phyloP scores from a whole-genome alignment of 37 sponge, comb jelly and placozoan species.

The Theonella swinhoei region DNA sequence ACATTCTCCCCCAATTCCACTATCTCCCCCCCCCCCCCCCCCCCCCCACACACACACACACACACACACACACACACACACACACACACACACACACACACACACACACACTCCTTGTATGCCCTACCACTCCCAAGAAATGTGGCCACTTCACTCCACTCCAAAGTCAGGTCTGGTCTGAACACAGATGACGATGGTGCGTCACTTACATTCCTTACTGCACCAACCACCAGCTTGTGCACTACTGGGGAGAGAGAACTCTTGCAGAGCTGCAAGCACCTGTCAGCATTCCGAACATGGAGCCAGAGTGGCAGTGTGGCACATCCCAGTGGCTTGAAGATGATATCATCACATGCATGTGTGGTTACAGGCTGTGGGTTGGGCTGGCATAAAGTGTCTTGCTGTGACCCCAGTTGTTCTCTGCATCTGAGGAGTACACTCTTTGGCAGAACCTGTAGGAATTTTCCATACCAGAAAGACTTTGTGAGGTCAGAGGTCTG shows the following conservation, averaged over 20 bases:
- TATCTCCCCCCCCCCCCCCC: background rate
- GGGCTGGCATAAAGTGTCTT: too few species aligned
- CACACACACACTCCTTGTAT: too few species aligned
- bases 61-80: background rate
- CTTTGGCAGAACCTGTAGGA: slow-evolving; percentile 23
- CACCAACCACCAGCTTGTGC: background rate
- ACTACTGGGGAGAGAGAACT: slow-evolving; percentile 33
- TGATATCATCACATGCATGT: background rate
- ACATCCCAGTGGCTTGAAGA: background rate
- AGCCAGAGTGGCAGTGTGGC: background rate
- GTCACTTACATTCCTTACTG: too few species aligned
- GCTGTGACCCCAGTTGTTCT: background rate
- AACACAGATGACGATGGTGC: too few species aligned
- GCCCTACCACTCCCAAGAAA: background rate
- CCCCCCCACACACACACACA: too few species aligned
- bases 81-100: background rate
- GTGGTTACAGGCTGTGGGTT: background rate
- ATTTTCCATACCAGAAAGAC: slow-evolving; percentile 58
- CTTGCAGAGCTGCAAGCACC: background rate
- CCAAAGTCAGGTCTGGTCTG: slow-evolving; percentile 12
- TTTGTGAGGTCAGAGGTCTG: background rate
- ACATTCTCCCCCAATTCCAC: too few species aligned
- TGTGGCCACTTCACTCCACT: slow-evolving; percentile 28
- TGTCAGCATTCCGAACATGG: background rate
- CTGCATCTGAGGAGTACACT: background rate